Base-by-base conservation (phyloP, 2,888 invertebrate species). In the Drosophila mulleri region DNA sequence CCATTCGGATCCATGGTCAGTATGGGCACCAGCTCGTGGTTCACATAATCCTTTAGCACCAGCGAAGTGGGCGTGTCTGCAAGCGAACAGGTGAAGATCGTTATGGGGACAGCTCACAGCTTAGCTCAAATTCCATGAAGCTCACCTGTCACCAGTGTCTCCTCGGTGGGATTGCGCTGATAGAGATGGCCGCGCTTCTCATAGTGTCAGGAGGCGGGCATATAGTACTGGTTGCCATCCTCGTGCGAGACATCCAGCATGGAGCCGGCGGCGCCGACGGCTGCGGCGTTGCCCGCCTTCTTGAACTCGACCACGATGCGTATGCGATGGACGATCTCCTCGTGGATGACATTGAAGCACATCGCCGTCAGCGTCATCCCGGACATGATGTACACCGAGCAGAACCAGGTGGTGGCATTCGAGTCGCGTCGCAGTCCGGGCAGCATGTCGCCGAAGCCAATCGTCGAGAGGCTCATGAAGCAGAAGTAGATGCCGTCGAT, bases 401-500 rank as follows among this genome's bases (percentile, higher is more conserved):
- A 97, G 93, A 97, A 97, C 97, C 97, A 97, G 75, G 97, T 94
- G 39, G 97, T 96, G 35, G 95, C 94, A 91, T 94, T 94, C 39
- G 93, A 93, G 67, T 93, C 93, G 16, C 92, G 86, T 0, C 90
- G 85, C 59, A 94, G 92, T 37, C 97, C 97, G 58, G 97, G 97
- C 79, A 97, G 94, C 93, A 97, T 95, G 91, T 97, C 97, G 71
- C 97, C 97, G 83, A 98, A 98, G 39, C 98, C 98, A 90, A 97
- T 98, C 18, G 98, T 98, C 89, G 97, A 98, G 90, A 98, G 94
- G 81, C 98, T 97, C 96, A 98, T 98, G 93, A 98, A 98, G 93
- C 98, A 98, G 93, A 98, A 98, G 93, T 97, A 98, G 90, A 98
- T 95, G 75, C 97, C 97, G 91, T 98, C 98, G 82, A 99, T 94